These are phyloP conservation scores for Ispidina picta DNA, from an alignment of 2,797 vertebrate species.

Conservation along the genomic window DNA sequence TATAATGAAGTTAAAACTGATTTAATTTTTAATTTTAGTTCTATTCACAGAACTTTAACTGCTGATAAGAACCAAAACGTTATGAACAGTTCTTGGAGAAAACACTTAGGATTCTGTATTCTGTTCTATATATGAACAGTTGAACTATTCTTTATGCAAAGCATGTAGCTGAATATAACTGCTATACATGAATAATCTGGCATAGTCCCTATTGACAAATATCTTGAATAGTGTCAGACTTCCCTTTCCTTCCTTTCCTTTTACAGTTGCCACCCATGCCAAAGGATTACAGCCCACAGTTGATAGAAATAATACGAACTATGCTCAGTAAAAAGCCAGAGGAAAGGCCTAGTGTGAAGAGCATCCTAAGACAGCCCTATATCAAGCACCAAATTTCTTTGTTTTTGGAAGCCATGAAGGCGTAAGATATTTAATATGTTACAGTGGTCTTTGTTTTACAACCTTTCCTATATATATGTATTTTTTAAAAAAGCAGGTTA, in stretches of 20 bases:
- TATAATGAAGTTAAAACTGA: background rate
- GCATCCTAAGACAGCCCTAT: constrained; percentile 91
- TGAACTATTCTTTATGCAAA: background rate
- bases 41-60: background rate
- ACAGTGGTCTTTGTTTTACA: background rate
- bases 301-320: constrained; percentile 89
- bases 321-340: constrained; percentile 95
- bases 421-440: constrained; percentile 78
- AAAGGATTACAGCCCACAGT: constrained; percentile 88
- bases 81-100: background rate
- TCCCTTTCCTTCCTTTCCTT: constrained; percentile 34
- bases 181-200: background rate
- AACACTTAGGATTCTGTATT: background rate
- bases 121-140: background rate
- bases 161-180: background rate
- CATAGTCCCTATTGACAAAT: background rate
- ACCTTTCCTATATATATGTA: background rate
- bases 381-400: constrained; percentile 92
- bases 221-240: background rate
- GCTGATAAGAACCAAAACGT: background rate
- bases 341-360: constrained; percentile 90
- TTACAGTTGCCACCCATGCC: constrained; percentile 94
- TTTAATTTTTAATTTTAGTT: background rate
- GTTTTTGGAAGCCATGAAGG: constrained; percentile 94
- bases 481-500: background rate